Evolutionary conservation across 2,113 vertebrate species (phyloP), one percentile per base, ranked within the genome.

Genomic region (Leucosticte australis): DNA sequence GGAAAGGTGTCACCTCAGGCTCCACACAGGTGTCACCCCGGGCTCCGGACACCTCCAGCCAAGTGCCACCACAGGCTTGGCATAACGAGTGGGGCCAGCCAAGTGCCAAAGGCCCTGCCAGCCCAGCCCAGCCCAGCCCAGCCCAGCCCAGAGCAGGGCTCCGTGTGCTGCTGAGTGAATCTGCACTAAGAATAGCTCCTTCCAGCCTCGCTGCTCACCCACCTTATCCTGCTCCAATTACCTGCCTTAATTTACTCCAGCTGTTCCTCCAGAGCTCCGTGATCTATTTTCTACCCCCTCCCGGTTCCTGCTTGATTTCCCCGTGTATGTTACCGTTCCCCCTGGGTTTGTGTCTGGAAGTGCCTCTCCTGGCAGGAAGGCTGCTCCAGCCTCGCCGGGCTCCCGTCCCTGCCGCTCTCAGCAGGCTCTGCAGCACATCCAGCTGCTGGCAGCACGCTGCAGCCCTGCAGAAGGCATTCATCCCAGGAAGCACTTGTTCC

Each of bases 191-290:
- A 97, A 97, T 95, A 96, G 83, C 82, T 95, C 64, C 57, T 95
- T 75, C 89, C 96, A 97, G 89, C 94, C 87, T 26, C 33, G 93
- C 94, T 96, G 83, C 96, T 96, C 78, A 93, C 92, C 93, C 84
- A 92, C 83, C 92, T 94, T 64, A 94, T 93, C 93, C 94, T 89
- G 93, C 91, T 95, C 88, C 92, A 94, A 84, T 94, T 97, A 94
- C 89, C 89, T 91, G 80, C 88, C 90, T 92, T 94, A 50, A 91
- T 90, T 94, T 78, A 74, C 92, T 88, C 94, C 89, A 94, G 92
- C 91, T 92, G 78, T 96, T 92, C 80, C 57, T 92, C 62, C 75
- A 15, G 59, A 67, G 50, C 90, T 65, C 63, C 56, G 21, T 42
- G 41, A 92, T 94, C 91, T 94, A 88, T 94, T 90, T 88, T 92